Percentiles rank a stretch among this genome's conserved stretches.
Evolutionary conservation across 2,888 invertebrate species (phyloP).

Genomic region (Parnassius apollo): DNA sequence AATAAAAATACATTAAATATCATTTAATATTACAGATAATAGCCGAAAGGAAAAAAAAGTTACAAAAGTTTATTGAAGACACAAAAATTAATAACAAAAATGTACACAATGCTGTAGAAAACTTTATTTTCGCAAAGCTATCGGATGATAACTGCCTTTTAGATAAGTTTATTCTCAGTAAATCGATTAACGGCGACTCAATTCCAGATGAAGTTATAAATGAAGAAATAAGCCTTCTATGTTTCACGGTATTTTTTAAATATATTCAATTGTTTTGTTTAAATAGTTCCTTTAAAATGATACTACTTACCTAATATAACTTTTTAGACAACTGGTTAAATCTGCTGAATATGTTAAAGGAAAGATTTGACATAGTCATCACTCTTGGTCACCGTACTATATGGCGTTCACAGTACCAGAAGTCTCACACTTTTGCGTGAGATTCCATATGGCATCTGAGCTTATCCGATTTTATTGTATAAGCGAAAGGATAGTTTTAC

Average conservation of each 20-base stretch:
- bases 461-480: no score
- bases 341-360: no score
- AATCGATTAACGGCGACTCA: conserved; percentile 36
- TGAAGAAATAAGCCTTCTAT: conserved; percentile 42
- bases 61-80: conserved; percentile 36
- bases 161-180: conserved; percentile 41
- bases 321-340: no score
- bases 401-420: no score
- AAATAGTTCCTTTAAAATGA: no score
- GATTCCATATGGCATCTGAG: no score
- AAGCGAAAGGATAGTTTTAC: no score
- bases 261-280: no score
- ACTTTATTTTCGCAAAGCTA: conserved; percentile 34
- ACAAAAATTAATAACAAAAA: conserved; percentile 38
- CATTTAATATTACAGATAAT: conserved; percentile 35
- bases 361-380: no score
- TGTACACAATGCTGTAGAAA: conserved; percentile 31
- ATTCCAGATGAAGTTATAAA: conserved; percentile 41
- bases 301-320: no score
- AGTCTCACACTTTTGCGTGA: no score
- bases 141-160: conserved; percentile 36
- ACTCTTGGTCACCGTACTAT: no score
- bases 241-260: conserved; percentile 38
- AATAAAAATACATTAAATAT: background rate
- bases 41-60: conserved; percentile 32